A percentile compares a stretch with the other conserved stretches of the same genome.
phyloP scores from a whole-genome alignment of 2,113 vertebrate species.

The Lepidothrix coronata region DNA sequence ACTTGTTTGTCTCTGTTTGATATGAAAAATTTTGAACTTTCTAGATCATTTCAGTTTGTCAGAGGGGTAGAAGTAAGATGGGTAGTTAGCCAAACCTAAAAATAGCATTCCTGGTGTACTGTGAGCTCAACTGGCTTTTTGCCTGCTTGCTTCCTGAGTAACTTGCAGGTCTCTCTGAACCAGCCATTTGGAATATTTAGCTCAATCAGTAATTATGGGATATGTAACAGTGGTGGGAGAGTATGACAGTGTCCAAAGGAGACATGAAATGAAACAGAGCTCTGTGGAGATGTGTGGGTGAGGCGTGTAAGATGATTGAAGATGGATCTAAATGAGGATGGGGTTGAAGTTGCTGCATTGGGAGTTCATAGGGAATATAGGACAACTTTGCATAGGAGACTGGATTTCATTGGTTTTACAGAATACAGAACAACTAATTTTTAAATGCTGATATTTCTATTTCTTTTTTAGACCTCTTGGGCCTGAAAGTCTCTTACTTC shows the following conservation, averaged over 20 bases:
- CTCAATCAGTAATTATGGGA: neutral
- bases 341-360: neutral
- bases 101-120: neutral
- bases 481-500: slow-evolving; percentile 93
- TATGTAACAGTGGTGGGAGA: neutral
- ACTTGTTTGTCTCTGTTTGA: neutral
- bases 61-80: neutral
- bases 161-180: neutral
- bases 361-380: neutral
- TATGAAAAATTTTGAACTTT: neutral
- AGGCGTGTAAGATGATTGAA: neutral
- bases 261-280: neutral
- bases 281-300: neutral
- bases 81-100: neutral
- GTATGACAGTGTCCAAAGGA: neutral
- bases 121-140: neutral
- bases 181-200: neutral
- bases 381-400: neutral
- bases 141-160: neutral
- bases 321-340: neutral
- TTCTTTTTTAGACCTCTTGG: slow-evolving; percentile 86
- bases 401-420: neutral
- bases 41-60: neutral
- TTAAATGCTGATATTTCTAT: slow-evolving; percentile 1
- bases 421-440: neutral